Evolutionary conservation across 2,797 vertebrate species (phyloP).

Genomic region (Rhabdophis nuchalis): DNA sequence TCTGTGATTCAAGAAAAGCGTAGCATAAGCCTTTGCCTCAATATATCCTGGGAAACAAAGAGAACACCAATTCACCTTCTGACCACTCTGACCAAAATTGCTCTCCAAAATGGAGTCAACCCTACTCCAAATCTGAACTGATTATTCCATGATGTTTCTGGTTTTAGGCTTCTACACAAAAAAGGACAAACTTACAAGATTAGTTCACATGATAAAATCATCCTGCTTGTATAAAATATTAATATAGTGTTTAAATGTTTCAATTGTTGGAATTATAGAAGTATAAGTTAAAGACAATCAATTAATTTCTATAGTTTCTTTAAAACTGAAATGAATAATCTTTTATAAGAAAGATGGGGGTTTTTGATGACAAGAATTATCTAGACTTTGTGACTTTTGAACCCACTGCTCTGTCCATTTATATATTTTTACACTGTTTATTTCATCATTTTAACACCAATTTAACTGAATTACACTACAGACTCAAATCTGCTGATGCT

Average conservation of each 20-base stretch:
- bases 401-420: slow-evolving; percentile 56
- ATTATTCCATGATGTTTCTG: not conserved
- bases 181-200: not conserved
- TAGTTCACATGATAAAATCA: slow-evolving; percentile 6
- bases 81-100: not conserved
- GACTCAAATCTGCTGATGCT: slow-evolving; percentile 26
- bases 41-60: not conserved
- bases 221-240: not conserved
- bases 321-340: slow-evolving; percentile 70
- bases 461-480: slow-evolving; percentile 37
- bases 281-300: slow-evolving; percentile 51
- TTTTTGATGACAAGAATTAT: slow-evolving; percentile 67
- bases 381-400: slow-evolving; percentile 58
- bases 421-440: slow-evolving; percentile 72
- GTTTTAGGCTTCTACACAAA: not conserved
- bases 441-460: slow-evolving; percentile 64
- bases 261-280: slow-evolving; percentile 31
- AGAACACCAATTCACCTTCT: not conserved
- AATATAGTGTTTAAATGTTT: slow-evolving; percentile 39
- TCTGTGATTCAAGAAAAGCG: not conserved
- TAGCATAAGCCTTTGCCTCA: not conserved
- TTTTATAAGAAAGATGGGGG: slow-evolving; percentile 63
- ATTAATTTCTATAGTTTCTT: slow-evolving; percentile 75
- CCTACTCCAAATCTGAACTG: not conserved
- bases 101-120: not conserved